Percentiles rank a stretch among this genome's conserved stretches.
phyloP scores from a whole-genome alignment of 2,797 vertebrate genomes.

The Melanotaenia boesemani region DNA sequence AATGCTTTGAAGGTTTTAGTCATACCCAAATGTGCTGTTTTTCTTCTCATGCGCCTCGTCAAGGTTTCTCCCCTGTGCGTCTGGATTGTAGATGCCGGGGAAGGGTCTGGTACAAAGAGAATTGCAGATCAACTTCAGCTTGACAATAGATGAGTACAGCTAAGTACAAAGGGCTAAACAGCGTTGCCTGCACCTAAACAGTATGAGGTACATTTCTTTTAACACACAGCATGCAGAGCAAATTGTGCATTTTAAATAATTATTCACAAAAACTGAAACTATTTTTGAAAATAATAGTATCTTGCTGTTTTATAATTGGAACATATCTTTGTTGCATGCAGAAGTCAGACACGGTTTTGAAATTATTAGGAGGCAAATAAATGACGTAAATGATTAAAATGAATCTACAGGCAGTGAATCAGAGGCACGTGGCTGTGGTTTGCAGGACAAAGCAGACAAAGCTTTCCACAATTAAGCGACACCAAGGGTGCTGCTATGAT shows the following conservation, averaged over 20 bases:
- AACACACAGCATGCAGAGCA: slow-evolving; percentile 25
- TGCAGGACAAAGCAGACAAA: slow-evolving; percentile 49
- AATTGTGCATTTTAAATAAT: slow-evolving; percentile 25
- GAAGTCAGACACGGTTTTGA: slow-evolving; percentile 25
- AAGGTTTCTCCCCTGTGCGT: slow-evolving; percentile 74
- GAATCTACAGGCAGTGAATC: slow-evolving; percentile 26
- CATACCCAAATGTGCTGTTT: slow-evolving; percentile 76
- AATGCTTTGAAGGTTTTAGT: slow-evolving; percentile 80
- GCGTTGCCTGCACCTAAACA: slow-evolving; percentile 53
- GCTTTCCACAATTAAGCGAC: slow-evolving; percentile 46
- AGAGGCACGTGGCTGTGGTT: slow-evolving; percentile 41
- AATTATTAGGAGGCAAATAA: slow-evolving; percentile 25
- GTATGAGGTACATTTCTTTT: slow-evolving; percentile 47
- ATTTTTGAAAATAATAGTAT: neutral
- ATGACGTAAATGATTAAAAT: slow-evolving; percentile 27
- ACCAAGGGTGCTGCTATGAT: slow-evolving; percentile 54
- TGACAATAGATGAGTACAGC: slow-evolving; percentile 75
- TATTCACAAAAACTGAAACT: slow-evolving; percentile 29
- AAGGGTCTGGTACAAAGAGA: slow-evolving; percentile 81
- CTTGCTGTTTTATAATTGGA: slow-evolving; percentile 26
- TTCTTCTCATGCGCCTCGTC: slow-evolving; percentile 74
- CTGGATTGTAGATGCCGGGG: slow-evolving; percentile 68
- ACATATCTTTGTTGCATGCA: slow-evolving; percentile 14
- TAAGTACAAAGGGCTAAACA: slow-evolving; percentile 74
- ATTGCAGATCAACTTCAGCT: slow-evolving; percentile 77